Percentiles rank a stretch among this genome's conserved stretches.
Evolutionary conservation across 2,888 invertebrate genomes (phyloP).

Genomic region (Alloplasta piceator): DNA sequence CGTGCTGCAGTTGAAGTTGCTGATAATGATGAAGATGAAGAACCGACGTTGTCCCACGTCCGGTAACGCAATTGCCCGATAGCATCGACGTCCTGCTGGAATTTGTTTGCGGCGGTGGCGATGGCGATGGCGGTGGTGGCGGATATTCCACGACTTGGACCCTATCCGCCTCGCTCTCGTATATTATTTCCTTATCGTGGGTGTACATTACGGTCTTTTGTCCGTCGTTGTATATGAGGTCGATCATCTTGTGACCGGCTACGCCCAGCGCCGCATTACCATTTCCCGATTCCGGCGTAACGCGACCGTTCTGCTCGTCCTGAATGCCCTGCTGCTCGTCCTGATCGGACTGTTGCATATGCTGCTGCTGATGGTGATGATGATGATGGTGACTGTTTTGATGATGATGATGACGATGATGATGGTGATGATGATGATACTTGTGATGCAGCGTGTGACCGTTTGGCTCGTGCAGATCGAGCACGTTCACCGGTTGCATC

Average conservation of each 20-base stretch:
- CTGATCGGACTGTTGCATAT: conserved; percentile 83
- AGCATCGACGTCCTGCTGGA: conserved; percentile 85
- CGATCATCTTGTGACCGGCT: conserved; percentile 89
- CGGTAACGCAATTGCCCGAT: conserved; percentile 80
- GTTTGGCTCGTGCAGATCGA: conserved; percentile 88
- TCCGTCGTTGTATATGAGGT: conserved; percentile 93
- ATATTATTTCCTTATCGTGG: conserved; percentile 91
- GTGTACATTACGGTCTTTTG: conserved; percentile 94
- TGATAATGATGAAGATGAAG: conserved; percentile 85
- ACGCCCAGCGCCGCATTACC: conserved; percentile 84
- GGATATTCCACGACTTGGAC: conserved; percentile 82
- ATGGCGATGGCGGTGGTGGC: conserved; percentile 80
- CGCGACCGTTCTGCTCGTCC: conserved; percentile 82
- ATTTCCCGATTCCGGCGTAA: conserved; percentile 83
- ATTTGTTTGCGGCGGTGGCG: conserved; percentile 84
- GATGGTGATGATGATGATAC: conserved; percentile 85
- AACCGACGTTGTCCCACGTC: conserved; percentile 84
- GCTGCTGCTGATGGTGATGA: conserved; percentile 76
- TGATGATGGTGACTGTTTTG: conserved; percentile 82
- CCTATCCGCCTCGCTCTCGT: conserved; percentile 89
- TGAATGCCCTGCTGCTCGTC: conserved; percentile 81
- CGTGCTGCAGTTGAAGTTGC: conserved; percentile 84
- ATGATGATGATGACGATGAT: conserved; percentile 84
- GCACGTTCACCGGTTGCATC: conserved; percentile 94
- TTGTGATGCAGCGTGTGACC: conserved; percentile 86